Evolutionary conservation across 1,140 invertebrate species (phyloP), one percentile per base, ranked within the genome.

Genomic region (Ostrea edulis): DNA sequence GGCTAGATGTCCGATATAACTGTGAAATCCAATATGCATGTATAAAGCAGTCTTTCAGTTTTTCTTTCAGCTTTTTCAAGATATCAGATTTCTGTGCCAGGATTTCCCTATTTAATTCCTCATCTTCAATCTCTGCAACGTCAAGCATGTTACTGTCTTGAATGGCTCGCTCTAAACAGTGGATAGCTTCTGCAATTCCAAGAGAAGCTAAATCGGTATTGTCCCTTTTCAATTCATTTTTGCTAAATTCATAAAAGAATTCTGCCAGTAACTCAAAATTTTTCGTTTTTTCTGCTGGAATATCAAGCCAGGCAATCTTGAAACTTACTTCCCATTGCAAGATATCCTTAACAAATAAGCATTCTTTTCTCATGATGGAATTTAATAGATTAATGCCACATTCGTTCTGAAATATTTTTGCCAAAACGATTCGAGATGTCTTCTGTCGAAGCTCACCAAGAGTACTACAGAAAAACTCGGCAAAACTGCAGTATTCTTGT

Each of bases 191-290:
- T 35, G 68, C 22, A 35, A 44, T 77, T 77, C 25, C 68, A 14
- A 35, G 29, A 2, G 9, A 8, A 29, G 68, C 68, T 7, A 77
- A 77, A 9, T 77, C 11, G 2, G 2, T 14, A 35, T 77, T 77
- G 0, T 12, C 12, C 25, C 68, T 77, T 25, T 35, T 77, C 25
- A 77, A 22, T 25, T 17, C 29, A 11, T 5, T 77, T 77, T 77
- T 77, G 29, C 68, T 17, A 35, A 77, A 77, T 77, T 77, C 25
- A 14, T 77, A 77, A 14, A 77, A 77, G 68, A 77, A 77, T 35
- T 77, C 68, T 5, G 22, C 68, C 25, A 77, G 9, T 29, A 25
- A 35, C 12, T 77, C 68, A 35, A 29, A 77, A 35, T 17, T 77
- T 29, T 12, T 14, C 11, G 29, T 77, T 77, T 77, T 77, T 11